Base-by-base conservation (phyloP, 1,140 invertebrate genomes). In the Chelonus insularis region DNA sequence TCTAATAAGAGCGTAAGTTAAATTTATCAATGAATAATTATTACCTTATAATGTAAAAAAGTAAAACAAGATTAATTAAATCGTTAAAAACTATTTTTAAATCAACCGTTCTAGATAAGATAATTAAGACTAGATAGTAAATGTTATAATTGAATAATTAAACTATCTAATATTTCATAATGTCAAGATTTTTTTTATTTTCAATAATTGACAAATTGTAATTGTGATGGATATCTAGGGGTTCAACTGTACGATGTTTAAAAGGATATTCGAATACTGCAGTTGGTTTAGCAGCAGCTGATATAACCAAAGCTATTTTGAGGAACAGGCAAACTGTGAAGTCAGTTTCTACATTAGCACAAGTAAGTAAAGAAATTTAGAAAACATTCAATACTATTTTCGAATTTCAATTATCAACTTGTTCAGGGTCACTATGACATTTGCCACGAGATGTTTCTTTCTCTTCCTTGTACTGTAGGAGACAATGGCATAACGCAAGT, bases 231-330 rank as follows among this genome's bases (percentile, higher is more conserved):
- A 50, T 16, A 18, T 43, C 16, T 43, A 85, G 84, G 56, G 84
- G 82, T 14, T 64, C 81, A 21, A 80, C 79, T 14, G 78, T 85
- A 12, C 82, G 84, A 64, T 83, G 82, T 65, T 68, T 85, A 54
- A 86, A 86, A 67, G 84, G 84, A 29, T 86, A 85, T 62, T 78
- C 83, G 1, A 84, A 80, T 48, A 84, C 80, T 57, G 84, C 83
- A 0, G 75, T 85, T 64, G 83, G 86, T 45, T 69, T 87, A 5
- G 79, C 82, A 45, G 78, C 83, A 1, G 81, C 84, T 4, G 78
- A 82, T 41, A 83, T 87, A 45, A 76, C 77, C 32, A 68, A 69
- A 9, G 74, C 76, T 23, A 76, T 88, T 57, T 63, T 87, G 60
- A 74, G 74, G 25, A 86, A 87, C 68, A 70, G 73, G 12, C 78